phyloP scores from a whole-genome alignment of 30 jellyfish, hydroid and myxozoan species.

The Hydractinia echinata region DNA sequence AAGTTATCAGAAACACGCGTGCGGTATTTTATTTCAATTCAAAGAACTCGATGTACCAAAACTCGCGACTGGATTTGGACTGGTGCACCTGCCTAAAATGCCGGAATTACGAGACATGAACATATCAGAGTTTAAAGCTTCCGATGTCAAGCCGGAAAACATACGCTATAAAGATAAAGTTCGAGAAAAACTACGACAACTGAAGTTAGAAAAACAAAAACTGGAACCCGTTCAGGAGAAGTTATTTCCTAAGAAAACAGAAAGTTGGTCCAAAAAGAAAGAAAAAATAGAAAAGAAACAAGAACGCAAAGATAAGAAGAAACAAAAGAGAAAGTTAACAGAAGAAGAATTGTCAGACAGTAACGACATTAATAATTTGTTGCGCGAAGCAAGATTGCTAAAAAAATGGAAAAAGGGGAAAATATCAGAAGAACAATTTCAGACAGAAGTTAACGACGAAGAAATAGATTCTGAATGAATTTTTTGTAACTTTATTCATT shows the following conservation, averaged over 20 bases:
- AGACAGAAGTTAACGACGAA: conserved; percentile 46
- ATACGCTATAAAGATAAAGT: conserved; percentile 63
- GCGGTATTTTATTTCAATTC: conserved; percentile 70
- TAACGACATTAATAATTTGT: conserved; percentile 70
- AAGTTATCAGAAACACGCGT: conserved; percentile 85
- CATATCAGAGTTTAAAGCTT: conserved; percentile 37
- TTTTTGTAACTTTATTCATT: neutral
- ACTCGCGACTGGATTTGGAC: conserved; percentile 86
- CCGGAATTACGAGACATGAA: conserved; percentile 77
- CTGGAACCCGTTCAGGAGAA: conserved; percentile 9
- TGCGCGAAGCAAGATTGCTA: conserved; percentile 69
- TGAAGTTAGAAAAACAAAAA: conserved; percentile 27
- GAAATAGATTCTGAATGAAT: conserved; percentile 22
- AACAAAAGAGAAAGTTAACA: conserved; percentile 32
- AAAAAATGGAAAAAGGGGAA: conserved; percentile 74
- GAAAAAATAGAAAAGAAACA: conserved; percentile 37
- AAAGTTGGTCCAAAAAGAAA: conserved; percentile 52
- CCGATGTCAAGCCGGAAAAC: conserved; percentile 39
- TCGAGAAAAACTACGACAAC: conserved; percentile 66
- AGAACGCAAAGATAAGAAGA: conserved; percentile 42
- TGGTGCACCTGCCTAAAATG: conserved; percentile 91
- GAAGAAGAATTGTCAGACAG: conserved; percentile 31
- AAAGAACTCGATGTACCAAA: conserved; percentile 78
- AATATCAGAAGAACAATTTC: conserved; percentile 72
- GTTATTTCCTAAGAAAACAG: neutral